Conservation (phyloP, 1,140 invertebrate species). For the Oreohelix idahoensis region DNA sequence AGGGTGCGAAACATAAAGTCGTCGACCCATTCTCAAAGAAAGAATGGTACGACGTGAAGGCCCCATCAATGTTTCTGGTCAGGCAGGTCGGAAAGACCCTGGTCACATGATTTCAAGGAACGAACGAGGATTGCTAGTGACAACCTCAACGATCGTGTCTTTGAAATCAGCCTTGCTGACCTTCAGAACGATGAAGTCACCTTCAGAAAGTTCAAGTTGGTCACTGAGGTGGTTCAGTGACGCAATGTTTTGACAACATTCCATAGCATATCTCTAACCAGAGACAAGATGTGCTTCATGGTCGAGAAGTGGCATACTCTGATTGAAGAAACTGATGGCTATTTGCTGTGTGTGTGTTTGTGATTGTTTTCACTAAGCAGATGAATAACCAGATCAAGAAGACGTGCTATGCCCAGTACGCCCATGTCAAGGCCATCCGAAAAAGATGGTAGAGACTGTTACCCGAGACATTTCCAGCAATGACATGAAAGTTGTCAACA, state of each 20-base stretch:
- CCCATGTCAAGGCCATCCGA: conserved; percentile 93
- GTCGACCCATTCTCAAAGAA: conserved; percentile 99
- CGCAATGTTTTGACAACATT: conserved; percentile 81
- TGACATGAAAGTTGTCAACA: conserved; percentile 95
- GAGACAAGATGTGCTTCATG: conserved; percentile 97
- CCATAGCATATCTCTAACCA: conserved; percentile 99
- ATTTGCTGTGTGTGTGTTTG: conserved; percentile 95
- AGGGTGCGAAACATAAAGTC: conserved; percentile 99
- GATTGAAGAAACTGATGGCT: conserved; percentile 98
- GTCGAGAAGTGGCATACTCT: conserved; percentile 99
- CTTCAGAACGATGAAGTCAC: too few species aligned
- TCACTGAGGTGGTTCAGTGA: too few species aligned
- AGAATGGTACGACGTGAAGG: conserved; percentile 99
- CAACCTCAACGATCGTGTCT: too few species aligned
- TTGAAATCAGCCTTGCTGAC: too few species aligned
- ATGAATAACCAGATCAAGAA: conserved; percentile 92
- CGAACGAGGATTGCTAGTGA: conserved; percentile 78
- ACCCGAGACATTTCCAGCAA: conserved; percentile 88
- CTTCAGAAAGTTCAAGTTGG: too few species aligned
- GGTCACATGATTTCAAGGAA: conserved; percentile 96
- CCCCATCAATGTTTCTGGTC: conserved; percentile 96
- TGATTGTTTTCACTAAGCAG: conserved; percentile 99
- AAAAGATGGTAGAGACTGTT: conserved; percentile 96
- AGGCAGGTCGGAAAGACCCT: conserved; percentile 98
- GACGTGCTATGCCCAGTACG: conserved; percentile 98